These are phyloP conservation scores for Cactoblastis cactorum DNA, from an alignment of 2,888 invertebrate species.

Conservation along the genomic window DNA sequence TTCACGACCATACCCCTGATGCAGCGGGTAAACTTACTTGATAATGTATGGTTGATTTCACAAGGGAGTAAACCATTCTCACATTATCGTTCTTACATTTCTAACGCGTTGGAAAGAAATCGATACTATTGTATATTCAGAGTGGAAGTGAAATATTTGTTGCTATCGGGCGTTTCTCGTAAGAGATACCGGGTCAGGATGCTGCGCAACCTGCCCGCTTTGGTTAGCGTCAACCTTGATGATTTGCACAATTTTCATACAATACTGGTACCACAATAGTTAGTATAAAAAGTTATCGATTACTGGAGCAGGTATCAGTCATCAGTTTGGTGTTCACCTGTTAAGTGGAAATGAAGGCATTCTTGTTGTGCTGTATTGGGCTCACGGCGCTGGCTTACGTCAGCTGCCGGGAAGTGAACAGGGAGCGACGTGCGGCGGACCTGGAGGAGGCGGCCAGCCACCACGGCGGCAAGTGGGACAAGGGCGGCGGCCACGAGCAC, in stretches of 20 bases:
- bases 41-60: conserved; percentile 4
- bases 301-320: conserved; percentile 55
- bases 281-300: conserved; percentile 66
- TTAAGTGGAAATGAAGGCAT: conserved; percentile 55
- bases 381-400: conserved; percentile 74
- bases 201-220: conserved; percentile 54
- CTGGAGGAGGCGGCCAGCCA: conserved; percentile 73
- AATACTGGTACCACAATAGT: conserved; percentile 36
- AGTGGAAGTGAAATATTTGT: conserved; percentile 5
- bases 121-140: conserved; percentile 4
- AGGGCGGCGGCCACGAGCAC: conserved; percentile 83
- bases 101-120: conserved; percentile 3
- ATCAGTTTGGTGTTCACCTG: conserved; percentile 44
- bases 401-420: conserved; percentile 73
- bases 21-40: background rate
- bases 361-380: conserved; percentile 61
- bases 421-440: conserved; percentile 73
- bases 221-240: conserved; percentile 65
- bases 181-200: conserved; percentile 53
- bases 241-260: conserved; percentile 71
- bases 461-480: conserved; percentile 70
- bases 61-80: conserved; percentile 1
- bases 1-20: background rate
- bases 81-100: background rate
- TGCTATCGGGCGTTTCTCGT: conserved; percentile 26